Percentiles rank a stretch among this genome's conserved stretches.
Conservation (phyloP, 1,140 invertebrate genomes). For the Microplitis demolitor region DNA sequence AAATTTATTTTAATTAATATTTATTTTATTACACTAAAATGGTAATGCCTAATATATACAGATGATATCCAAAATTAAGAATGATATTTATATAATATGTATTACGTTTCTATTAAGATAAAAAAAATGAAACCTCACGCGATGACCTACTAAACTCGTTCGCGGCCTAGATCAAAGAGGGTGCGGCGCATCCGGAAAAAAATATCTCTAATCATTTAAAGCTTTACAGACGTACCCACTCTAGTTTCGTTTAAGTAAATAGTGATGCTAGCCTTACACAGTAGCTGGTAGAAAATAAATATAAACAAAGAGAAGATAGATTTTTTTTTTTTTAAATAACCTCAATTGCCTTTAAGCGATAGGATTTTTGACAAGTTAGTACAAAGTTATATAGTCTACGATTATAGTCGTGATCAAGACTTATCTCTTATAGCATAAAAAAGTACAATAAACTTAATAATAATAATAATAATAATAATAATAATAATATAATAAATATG, state of each 20-base stretch:
- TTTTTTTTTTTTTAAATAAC: too few relatives aligned
- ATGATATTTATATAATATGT: not conserved
- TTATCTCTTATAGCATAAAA: too few relatives aligned
- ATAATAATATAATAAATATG: not conserved
- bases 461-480: not conserved
- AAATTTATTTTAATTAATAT: too few relatives aligned
- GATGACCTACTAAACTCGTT: not conserved
- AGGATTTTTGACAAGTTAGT: too few relatives aligned
- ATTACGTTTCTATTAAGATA: not conserved
- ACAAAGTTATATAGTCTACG: not conserved
- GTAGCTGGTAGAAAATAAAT: too few relatives aligned
- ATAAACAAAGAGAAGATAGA: too few relatives aligned
- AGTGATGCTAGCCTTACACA: too few relatives aligned
- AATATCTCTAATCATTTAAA: not conserved
- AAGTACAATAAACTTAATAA: not conserved
- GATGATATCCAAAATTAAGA: too few relatives aligned
- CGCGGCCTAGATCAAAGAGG: conserved; percentile 14
- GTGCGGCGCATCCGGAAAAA: conserved; percentile 1
- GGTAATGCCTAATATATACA: too few relatives aligned
- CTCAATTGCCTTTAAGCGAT: too few relatives aligned
- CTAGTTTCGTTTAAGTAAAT: not conserved
- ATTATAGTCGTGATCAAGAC: not conserved
- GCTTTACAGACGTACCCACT: not conserved
- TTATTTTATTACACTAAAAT: too few relatives aligned
- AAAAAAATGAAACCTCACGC: not conserved